Conservation (phyloP, 2,888 invertebrate genomes). For the Campoplex capitator region DNA sequence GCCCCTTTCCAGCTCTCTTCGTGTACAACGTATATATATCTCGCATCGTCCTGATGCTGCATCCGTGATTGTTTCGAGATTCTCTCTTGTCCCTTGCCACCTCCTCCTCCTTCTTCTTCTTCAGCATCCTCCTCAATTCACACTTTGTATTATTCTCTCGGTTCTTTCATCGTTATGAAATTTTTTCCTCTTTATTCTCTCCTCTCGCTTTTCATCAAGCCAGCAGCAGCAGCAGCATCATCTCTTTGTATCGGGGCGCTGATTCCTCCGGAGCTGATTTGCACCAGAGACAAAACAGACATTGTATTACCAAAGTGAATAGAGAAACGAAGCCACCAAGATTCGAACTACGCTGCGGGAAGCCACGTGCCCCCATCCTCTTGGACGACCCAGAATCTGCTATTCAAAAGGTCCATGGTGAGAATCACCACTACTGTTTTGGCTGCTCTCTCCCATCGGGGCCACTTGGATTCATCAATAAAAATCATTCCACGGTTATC, state of each 20-base stretch:
- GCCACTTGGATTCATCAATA: constrained; percentile 59
- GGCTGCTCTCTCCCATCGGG: background rate
- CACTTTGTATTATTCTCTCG: constrained; percentile 34
- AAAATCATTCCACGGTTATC: constrained; percentile 47
- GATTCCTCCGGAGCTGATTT: constrained; percentile 18
- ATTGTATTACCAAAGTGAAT: constrained; percentile 50
- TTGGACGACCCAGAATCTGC: background rate
- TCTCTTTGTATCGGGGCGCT: constrained; percentile 42
- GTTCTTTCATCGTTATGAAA: constrained; percentile 41
- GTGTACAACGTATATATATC: constrained; percentile 31
- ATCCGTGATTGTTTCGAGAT: constrained; percentile 77
- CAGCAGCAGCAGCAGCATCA: constrained; percentile 31
- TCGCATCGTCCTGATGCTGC: constrained; percentile 77
- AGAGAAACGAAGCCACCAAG: constrained; percentile 23
- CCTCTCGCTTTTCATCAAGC: constrained; percentile 36
- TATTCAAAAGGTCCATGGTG: background rate
- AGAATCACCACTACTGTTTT: constrained; percentile 47
- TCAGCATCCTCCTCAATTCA: constrained; percentile 68
- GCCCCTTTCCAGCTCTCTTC: constrained; percentile 79
- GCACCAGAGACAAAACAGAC: constrained; percentile 51
- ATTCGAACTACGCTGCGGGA: constrained; percentile 65
- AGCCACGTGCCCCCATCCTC: constrained; percentile 71
- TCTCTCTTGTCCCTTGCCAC: constrained; percentile 22
- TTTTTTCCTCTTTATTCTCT: constrained; percentile 29
- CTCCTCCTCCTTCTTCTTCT: constrained; percentile 24